A percentile compares a stretch with the other conserved stretches of the same genome.
phyloP scores from a whole-genome alignment of 2,113 vertebrate species.

The Alligator sinensis region DNA sequence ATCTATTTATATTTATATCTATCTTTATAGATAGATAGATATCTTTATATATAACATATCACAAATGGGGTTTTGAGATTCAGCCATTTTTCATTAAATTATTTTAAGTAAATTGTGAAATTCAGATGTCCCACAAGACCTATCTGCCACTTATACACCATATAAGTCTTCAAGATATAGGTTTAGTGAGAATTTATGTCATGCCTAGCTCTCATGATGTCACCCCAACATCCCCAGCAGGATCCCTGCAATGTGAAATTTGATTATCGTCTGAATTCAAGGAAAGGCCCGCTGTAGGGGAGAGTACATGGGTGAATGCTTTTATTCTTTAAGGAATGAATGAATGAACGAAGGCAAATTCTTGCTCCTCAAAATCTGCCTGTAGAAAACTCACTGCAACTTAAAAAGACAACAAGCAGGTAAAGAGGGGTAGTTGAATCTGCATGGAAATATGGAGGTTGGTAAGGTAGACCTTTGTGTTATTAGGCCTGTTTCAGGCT shows the following conservation, averaged over 20 bases:
- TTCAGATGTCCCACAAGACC: not conserved
- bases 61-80: fast-evolving
- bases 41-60: not conserved
- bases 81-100: not conserved
- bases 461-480: conserved; percentile 61
- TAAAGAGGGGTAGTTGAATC: conserved; percentile 57
- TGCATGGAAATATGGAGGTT: conserved; percentile 61
- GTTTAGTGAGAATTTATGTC: not conserved
- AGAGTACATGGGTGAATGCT: not conserved
- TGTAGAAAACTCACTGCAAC: not conserved
- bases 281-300: no score
- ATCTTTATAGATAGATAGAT: no score
- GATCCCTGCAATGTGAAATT: not conserved
- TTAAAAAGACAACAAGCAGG: conserved; percentile 55
- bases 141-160: not conserved
- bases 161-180: fast-evolving
- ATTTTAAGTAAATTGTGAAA: not conserved
- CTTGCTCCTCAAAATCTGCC: not conserved
- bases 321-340: not conserved
- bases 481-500: conserved; percentile 61
- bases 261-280: not conserved
- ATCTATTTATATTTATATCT: no score
- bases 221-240: not conserved
- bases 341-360: not conserved
- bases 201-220: fast-evolving